phyloP scores from a whole-genome alignment of 2,888 invertebrate genomes.

The Erpobdella octoculata region DNA sequence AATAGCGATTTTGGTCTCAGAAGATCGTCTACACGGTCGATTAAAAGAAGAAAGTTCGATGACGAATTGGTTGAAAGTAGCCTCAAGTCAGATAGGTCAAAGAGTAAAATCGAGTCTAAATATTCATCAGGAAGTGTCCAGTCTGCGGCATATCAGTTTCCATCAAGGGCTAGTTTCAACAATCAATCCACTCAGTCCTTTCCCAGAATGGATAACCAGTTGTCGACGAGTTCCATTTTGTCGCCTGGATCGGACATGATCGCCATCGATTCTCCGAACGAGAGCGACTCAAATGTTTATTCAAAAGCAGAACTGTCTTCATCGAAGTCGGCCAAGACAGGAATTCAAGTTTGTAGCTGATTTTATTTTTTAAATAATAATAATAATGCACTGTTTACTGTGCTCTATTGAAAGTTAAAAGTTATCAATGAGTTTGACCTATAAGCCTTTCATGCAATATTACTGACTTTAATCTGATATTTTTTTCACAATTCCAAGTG shows the following conservation, averaged over 20 bases:
- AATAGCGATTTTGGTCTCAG: conserved; percentile 32
- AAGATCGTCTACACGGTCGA: conserved; percentile 78
- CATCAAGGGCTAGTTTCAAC: too few relatives aligned
- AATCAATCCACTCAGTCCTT: background rate
- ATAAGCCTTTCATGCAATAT: too few relatives aligned
- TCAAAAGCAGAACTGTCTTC: too few relatives aligned
- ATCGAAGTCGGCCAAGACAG: too few relatives aligned
- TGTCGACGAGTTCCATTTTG: background rate
- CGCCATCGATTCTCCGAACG: background rate
- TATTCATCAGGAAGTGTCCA: background rate
- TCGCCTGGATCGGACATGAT: background rate
- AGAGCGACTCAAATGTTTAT: background rate
- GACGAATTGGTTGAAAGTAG: conserved; percentile 92
- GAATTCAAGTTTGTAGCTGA: too few relatives aligned
- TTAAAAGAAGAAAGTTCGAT: conserved; percentile 88
- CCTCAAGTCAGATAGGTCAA: conserved; percentile 47
- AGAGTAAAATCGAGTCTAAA: conserved; percentile 4
- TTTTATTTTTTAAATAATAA: too few relatives aligned
- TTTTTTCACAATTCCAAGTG: too few relatives aligned
- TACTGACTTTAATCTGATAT: too few relatives aligned
- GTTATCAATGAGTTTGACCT: too few relatives aligned
- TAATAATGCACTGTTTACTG: too few relatives aligned
- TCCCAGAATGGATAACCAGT: background rate
- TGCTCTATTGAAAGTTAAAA: too few relatives aligned
- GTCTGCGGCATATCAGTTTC: background rate